phyloP scores from a whole-genome alignment of 1,140 invertebrate species.

The Hestina assimilis region DNA sequence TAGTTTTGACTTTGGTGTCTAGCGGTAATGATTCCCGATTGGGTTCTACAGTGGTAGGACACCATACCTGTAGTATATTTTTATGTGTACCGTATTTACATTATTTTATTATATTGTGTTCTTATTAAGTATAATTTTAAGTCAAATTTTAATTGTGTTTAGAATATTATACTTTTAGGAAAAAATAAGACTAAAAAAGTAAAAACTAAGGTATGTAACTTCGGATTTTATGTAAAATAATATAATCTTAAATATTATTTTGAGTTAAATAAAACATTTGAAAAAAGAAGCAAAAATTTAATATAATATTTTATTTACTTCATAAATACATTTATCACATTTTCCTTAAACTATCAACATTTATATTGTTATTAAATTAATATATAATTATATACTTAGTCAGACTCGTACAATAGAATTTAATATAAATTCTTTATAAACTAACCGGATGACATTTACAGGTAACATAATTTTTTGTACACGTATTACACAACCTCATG shows the following conservation, averaged over 20 bases:
- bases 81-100: no score
- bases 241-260: slow-evolving; percentile 22
- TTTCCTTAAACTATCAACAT: slow-evolving; percentile 43
- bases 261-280: slow-evolving; percentile 23
- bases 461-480: slow-evolving; percentile 73
- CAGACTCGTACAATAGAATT: slow-evolving; percentile 71
- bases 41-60: no score
- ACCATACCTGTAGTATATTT: no score
- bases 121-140: no score
- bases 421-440: slow-evolving; percentile 69
- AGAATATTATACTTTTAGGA: no score
- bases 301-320: slow-evolving; percentile 50
- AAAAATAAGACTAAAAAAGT: no score
- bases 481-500: slow-evolving; percentile 68
- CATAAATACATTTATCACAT: slow-evolving; percentile 74
- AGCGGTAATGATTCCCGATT: no score
- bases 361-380: slow-evolving; percentile 49
- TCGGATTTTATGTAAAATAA: no score
- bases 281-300: slow-evolving; percentile 24
- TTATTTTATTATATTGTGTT: no score
- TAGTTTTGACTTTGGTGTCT: no score
- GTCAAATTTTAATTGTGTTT: no score
- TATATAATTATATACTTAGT: slow-evolving; percentile 63
- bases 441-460: slow-evolving; percentile 60
- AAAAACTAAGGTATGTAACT: no score